These are phyloP conservation scores for Platanista minor DNA, from an alignment of 2,113 vertebrate species.

Conservation along the genomic window DNA sequence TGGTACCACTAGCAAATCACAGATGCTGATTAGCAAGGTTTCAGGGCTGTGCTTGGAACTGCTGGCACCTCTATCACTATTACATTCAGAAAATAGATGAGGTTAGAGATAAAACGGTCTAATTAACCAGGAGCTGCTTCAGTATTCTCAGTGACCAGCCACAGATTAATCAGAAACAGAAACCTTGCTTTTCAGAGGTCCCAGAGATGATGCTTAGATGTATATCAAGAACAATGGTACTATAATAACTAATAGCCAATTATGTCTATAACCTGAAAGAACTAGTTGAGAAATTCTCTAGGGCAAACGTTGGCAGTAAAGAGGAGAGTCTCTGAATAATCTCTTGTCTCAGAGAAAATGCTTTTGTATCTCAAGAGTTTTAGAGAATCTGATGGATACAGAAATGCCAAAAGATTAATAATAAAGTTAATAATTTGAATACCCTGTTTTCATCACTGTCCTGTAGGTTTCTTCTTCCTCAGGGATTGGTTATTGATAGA, in stretches of 20 bases:
- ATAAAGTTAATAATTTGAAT: background rate
- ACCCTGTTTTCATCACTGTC: background rate
- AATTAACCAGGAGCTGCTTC: slow-evolving; percentile 44
- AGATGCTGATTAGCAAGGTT: slow-evolving; percentile 7
- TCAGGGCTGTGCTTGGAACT: background rate
- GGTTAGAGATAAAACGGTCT: slow-evolving; percentile 42
- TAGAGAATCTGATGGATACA: background rate
- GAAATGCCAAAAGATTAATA: background rate
- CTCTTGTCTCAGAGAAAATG: background rate
- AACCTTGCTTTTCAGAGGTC: background rate
- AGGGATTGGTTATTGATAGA: background rate
- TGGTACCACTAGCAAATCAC: background rate
- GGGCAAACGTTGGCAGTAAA: background rate
- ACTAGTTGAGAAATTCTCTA: background rate
- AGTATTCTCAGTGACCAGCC: background rate
- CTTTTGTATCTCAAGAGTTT: background rate
- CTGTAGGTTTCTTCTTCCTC: background rate
- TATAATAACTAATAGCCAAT: slow-evolving; percentile 33
- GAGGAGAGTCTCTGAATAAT: background rate
- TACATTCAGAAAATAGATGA: slow-evolving; percentile 14
- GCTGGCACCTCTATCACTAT: background rate
- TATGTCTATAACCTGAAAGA: slow-evolving; percentile 27
- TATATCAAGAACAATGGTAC: slow-evolving; percentile 10
- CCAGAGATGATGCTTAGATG: background rate
- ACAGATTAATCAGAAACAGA: slow-evolving; percentile 40